Conservation (phyloP, 2,797 vertebrate genomes). For the Rhincodon typus region DNA sequence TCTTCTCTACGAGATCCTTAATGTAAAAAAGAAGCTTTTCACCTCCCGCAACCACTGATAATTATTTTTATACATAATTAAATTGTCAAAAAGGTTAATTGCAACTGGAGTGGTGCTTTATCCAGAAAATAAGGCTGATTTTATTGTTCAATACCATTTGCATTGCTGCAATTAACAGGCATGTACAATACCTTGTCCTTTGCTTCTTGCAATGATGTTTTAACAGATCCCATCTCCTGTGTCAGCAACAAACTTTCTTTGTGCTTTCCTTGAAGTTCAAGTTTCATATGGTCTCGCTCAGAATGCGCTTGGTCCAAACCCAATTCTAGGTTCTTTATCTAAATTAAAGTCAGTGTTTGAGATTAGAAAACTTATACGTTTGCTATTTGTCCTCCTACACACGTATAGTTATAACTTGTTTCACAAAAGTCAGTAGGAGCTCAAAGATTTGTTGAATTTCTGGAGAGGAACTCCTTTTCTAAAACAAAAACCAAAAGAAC, state of each 20-base stretch:
- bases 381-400: neutral
- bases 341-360: neutral
- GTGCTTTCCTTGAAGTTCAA: slow-evolving; percentile 48
- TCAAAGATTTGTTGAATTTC: neutral
- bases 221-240: slow-evolving; percentile 49
- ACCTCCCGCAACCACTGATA: neutral
- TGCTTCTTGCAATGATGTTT: slow-evolving; percentile 50
- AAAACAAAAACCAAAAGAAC: no score
- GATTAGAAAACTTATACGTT: neutral
- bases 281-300: slow-evolving; percentile 52
- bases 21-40: neutral
- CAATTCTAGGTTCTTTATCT: slow-evolving; percentile 56
- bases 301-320: slow-evolving; percentile 44
- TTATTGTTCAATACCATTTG: neutral
- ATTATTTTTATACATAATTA: neutral
- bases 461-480: neutral
- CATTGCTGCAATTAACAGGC: neutral
- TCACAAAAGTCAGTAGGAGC: neutral
- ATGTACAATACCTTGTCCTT: slow-evolving; percentile 51
- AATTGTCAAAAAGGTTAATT: neutral
- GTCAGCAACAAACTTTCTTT: slow-evolving; percentile 50
- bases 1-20: neutral
- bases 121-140: neutral
- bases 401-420: neutral
- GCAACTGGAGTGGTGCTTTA: neutral